Evolutionary conservation across 2,888 invertebrate species (phyloP).

Genomic region (Trachelus troglodyta): DNA sequence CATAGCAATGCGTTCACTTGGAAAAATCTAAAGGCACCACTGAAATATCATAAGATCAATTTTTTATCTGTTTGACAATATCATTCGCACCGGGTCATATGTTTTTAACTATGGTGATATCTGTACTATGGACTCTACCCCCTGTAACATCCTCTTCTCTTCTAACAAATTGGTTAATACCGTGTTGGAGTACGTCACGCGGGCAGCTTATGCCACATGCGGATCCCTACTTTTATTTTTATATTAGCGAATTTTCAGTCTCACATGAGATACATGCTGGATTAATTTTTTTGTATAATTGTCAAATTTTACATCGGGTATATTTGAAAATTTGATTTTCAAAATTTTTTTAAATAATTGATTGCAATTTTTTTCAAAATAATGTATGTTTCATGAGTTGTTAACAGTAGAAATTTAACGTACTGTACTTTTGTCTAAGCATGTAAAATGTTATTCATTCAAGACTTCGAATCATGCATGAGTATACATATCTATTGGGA

Average conservation of each 20-base stretch:
- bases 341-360: background rate
- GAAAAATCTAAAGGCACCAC: slow-evolving; percentile 56
- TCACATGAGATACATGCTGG: too few relatives aligned
- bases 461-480: background rate
- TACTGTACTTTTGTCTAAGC: background rate
- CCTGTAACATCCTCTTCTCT: slow-evolving; percentile 37
- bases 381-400: background rate
- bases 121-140: slow-evolving; percentile 10
- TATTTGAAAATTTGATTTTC: background rate
- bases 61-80: background rate
- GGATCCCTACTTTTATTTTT: background rate
- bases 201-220: slow-evolving; percentile 28
- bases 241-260: background rate
- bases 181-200: slow-evolving; percentile 26
- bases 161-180: slow-evolving; percentile 45
- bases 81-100: slow-evolving; percentile 8
- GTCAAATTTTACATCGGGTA: background rate
- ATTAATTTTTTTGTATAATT: too few relatives aligned
- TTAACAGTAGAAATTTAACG: background rate
- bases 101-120: slow-evolving; percentile 36
- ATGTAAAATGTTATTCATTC: background rate
- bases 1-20: slow-evolving; percentile 53
- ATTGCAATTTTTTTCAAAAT: background rate
- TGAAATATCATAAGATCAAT: slow-evolving; percentile 33
- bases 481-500: background rate